A percentile compares a stretch with the other conserved stretches of the same genome.
phyloP scores from a whole-genome alignment of 2,888 invertebrate genomes.

The Leptogaster cylindrica region DNA sequence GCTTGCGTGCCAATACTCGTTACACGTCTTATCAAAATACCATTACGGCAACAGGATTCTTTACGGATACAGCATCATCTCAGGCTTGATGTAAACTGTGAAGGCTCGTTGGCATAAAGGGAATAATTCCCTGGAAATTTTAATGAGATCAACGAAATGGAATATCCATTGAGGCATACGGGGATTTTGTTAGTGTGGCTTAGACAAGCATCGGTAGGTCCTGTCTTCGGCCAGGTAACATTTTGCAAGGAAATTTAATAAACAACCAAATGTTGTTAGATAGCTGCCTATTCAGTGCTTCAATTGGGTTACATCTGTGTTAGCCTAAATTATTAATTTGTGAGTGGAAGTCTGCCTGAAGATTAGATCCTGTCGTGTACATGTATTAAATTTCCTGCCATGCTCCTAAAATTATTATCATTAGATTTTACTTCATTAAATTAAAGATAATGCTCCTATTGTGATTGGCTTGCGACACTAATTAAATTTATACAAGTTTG shows the following conservation, averaged over 20 bases:
- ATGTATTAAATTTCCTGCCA: constrained; percentile 22
- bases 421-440: constrained; percentile 22
- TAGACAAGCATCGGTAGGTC: neutral
- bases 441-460: neutral
- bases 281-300: constrained; percentile 16
- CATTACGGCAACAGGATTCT: neutral
- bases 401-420: constrained; percentile 18
- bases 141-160: constrained; percentile 36
- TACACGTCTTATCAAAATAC: constrained; percentile 9
- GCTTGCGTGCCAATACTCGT: constrained; percentile 7
- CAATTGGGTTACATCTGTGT: constrained; percentile 25
- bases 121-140: constrained; percentile 33
- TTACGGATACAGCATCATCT: neutral
- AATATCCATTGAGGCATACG: constrained; percentile 32
- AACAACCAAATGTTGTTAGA: constrained; percentile 30
- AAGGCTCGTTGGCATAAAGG: constrained; percentile 18
- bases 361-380: neutral
- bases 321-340: constrained; percentile 30
- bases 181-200: neutral
- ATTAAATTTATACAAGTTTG: no score
- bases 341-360: constrained; percentile 22
- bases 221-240: constrained; percentile 16
- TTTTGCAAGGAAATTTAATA: constrained; percentile 30
- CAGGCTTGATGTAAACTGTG: neutral
- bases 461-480: constrained; percentile 12